phyloP scores from a whole-genome alignment of 2,797 vertebrate species.

The Microtus agrestis region DNA sequence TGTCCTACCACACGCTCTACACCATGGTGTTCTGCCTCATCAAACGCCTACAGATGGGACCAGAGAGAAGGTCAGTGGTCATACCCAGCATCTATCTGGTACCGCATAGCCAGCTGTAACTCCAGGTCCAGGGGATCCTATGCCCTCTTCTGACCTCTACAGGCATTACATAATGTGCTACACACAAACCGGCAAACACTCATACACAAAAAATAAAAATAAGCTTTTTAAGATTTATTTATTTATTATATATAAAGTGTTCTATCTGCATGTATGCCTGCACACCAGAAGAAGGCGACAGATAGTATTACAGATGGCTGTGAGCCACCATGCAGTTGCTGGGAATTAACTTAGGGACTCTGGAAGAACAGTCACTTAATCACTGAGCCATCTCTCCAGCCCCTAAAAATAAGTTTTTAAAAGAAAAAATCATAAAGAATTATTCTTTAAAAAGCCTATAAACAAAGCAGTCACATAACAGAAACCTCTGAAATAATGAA shows the following conservation, averaged over 20 bases:
- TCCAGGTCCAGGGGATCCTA: background rate
- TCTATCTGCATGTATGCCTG: too few relatives aligned
- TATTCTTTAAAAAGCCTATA: background rate
- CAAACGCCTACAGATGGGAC: background rate
- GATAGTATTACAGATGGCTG: too few relatives aligned
- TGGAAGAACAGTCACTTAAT: too few relatives aligned
- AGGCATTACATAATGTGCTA: background rate
- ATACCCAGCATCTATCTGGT: background rate
- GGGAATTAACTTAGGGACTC: too few relatives aligned
- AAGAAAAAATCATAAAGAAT: background rate
- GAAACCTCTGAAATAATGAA: background rate
- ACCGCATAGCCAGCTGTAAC: background rate
- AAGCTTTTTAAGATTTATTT: background rate
- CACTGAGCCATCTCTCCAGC: too few relatives aligned
- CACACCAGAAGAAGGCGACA: too few relatives aligned
- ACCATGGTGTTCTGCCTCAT: background rate
- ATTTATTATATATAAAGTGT: too few relatives aligned
- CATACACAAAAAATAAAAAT: background rate
- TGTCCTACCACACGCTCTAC: background rate
- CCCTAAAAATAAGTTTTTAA: background rate
- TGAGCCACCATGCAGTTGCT: too few relatives aligned
- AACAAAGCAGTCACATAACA: background rate
- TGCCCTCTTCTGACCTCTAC: background rate
- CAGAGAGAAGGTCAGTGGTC: background rate
- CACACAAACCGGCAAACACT: background rate